Conservation (phyloP, 2,797 vertebrate genomes). For the Micromesistius poutassou region DNA sequence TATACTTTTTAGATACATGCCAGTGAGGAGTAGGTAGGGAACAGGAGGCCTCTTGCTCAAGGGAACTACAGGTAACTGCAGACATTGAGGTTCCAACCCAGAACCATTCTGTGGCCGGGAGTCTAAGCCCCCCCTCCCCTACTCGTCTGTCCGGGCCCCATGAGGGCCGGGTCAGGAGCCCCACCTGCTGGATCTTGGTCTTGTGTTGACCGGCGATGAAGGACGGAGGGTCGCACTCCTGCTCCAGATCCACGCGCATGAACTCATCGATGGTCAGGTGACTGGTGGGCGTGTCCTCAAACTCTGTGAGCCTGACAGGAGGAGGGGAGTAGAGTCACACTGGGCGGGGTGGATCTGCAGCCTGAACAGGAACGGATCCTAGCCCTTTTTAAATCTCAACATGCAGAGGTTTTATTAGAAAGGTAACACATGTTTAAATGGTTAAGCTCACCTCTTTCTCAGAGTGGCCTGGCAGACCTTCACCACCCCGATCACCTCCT, state of each 20-base stretch:
- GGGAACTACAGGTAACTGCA: background rate
- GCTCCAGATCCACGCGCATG: constrained; percentile 91
- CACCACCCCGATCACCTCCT: constrained; percentile 94
- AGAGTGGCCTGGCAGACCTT: constrained; percentile 97
- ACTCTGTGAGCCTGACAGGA: constrained; percentile 84
- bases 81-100: background rate
- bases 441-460: constrained; percentile 87
- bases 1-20: background rate
- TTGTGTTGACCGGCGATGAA: constrained; percentile 89
- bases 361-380: background rate
- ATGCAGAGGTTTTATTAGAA: background rate
- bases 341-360: background rate
- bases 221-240: constrained; percentile 94
- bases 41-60: background rate
- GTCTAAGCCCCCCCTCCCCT: too few species aligned
- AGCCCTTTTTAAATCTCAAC: background rate
- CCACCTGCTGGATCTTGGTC: constrained; percentile 87
- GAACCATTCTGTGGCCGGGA: too few species aligned
- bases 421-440: background rate
- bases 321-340: background rate
- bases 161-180: background rate
- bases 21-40: background rate
- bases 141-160: too few species aligned
- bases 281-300: constrained; percentile 96
- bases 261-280: constrained; percentile 96